phyloP scores from a whole-genome alignment of 2,888 invertebrate genomes.

The Nipponacmea schrenckii region DNA sequence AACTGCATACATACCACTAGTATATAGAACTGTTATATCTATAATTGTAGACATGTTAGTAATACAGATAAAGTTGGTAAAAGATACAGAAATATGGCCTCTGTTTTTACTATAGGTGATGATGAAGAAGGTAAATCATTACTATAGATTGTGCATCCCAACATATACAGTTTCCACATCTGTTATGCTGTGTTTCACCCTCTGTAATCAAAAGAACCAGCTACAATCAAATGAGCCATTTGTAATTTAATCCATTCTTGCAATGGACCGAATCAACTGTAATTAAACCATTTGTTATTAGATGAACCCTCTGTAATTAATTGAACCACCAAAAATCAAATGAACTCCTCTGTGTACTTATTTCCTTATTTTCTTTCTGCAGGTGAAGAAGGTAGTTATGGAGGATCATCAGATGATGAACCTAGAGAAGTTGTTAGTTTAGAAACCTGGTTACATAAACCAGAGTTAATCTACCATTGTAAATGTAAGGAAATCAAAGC shows the following conservation, averaged over 20 bases:
- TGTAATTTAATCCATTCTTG: neutral
- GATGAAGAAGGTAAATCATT: slow-evolving; percentile 71
- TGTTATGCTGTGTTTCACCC: neutral
- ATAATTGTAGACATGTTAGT: slow-evolving; percentile 77
- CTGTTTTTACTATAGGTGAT: slow-evolving; percentile 94
- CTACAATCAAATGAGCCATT: neutral
- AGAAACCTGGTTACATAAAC: slow-evolving; percentile 82
- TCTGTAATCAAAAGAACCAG: neutral
- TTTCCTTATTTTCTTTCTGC: neutral
- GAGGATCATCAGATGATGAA: slow-evolving; percentile 74
- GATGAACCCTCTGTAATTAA: too few relatives aligned
- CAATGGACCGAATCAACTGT: neutral
- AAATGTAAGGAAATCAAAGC: slow-evolving; percentile 92
- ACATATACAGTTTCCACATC: neutral
- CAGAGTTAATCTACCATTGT: slow-evolving; percentile 86
- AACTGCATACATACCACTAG: too few relatives aligned
- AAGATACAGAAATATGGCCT: slow-evolving; percentile 87
- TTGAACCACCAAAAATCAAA: too few relatives aligned
- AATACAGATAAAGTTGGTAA: slow-evolving; percentile 82
- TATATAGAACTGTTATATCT: too few relatives aligned
- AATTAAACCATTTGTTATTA: neutral
- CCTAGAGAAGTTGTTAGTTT: slow-evolving; percentile 75
- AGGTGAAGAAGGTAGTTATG: slow-evolving; percentile 45
- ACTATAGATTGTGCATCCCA: slow-evolving; percentile 22
- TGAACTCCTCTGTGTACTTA: too few relatives aligned